phyloP scores from a whole-genome alignment of 2,797 vertebrate species.

The Dendrocincla fuliginosa region DNA sequence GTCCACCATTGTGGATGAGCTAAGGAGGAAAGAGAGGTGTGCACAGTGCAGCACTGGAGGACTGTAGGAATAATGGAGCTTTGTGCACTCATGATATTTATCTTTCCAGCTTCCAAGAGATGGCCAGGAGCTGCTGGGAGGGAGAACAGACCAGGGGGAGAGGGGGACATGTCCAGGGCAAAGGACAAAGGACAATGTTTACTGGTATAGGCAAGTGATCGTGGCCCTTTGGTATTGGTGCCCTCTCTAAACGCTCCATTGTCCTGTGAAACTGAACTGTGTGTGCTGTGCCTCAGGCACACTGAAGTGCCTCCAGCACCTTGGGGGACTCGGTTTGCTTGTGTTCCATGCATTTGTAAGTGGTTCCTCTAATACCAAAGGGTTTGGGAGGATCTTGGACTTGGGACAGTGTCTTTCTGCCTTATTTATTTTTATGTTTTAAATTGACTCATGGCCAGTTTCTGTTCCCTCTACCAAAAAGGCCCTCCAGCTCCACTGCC shows the following conservation, averaged over 20 bases:
- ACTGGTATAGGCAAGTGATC: background rate
- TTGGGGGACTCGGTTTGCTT: background rate
- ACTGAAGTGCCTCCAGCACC: background rate
- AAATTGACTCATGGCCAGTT: background rate
- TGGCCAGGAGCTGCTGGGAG: slow-evolving; percentile 2
- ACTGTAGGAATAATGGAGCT: background rate
- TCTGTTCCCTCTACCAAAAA: background rate
- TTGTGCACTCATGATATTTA: slow-evolving; percentile 18
- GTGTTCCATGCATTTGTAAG: background rate
- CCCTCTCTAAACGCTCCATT: background rate
- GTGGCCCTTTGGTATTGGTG: background rate
- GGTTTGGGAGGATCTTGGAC: background rate
- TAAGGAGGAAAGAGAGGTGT: background rate
- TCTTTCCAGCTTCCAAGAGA: slow-evolving; percentile 20
- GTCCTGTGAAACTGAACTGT: background rate
- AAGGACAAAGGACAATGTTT: background rate
- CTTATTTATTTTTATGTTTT: background rate
- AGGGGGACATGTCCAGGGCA: background rate
- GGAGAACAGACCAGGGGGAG: background rate
- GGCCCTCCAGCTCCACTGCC: background rate
- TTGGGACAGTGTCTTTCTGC: background rate
- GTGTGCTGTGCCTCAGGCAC: background rate
- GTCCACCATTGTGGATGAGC: background rate
- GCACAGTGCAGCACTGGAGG: background rate
- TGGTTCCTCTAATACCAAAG: background rate